Evolutionary conservation across 2,113 vertebrate genomes (phyloP), one percentile per base, ranked within the genome.

Genomic region (Vidua chalybeata): DNA sequence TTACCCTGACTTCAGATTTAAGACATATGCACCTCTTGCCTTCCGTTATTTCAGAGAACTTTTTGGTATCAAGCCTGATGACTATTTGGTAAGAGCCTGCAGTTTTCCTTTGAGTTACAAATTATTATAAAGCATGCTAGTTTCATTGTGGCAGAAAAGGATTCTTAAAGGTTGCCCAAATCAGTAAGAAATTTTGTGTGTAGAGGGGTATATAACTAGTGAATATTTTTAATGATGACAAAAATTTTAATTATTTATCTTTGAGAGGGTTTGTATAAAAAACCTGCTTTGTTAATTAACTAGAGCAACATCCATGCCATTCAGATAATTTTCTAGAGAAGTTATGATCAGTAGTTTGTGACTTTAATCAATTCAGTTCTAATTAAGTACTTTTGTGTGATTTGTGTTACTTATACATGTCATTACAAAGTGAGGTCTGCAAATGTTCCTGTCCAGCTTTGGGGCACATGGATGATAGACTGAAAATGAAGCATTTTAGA

Each of bases 31-130:
- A 71, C 99, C 99, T 4, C 97, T 99, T 97, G 99, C 99, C 48
- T 99, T 99, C 97, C 99, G 99, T 33, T 99, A 99, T 97, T 99
- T 99, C 98, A 97, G 99, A 98, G 99, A 99, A 97, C 98, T 99
- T 96, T 99, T 99, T 72, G 99, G 99, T 92, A 99, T 99, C 98
- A 99, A 99, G 97, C 99, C 99, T 46, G 99, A 99, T 84, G 99
- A 99, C 97, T 99, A 99, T 98, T 98, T 99, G 99, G 99, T 99
- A 98, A 99, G 98, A 96, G 43, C 52, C 90, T 95, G 13, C 78
- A 46, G 37, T 96, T 97, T 96, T 93, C 52, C 83, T 92, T 78
- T 84, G 39, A 88, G n/a, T 79, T 97, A n/a, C 28, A 76, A 88
- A 85, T 71, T 7, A 8, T 55, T 77, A 28, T 81, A 72, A 90